Percentiles rank a stretch among this genome's conserved stretches.
These are phyloP conservation scores for Baccha elongata DNA, from an alignment of 2,888 invertebrate species.

Conservation along the genomic window DNA sequence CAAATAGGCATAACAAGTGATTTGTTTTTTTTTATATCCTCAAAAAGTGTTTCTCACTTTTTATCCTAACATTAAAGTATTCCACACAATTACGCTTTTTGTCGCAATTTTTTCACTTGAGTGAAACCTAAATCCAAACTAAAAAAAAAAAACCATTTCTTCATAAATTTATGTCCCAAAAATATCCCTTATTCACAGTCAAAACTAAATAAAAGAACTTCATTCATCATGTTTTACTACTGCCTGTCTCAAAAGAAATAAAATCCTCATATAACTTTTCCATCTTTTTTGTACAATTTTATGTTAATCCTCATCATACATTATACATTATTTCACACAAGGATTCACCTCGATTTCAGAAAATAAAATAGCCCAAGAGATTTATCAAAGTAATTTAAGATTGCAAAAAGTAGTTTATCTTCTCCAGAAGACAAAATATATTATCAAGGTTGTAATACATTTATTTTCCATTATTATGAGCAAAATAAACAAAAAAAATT, in stretches of 20 bases:
- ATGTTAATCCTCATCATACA: constrained; percentile 13
- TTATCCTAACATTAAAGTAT: too few relatives aligned
- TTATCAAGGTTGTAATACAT: constrained; percentile 1
- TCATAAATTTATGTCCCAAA: background rate
- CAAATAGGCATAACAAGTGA: too few relatives aligned
- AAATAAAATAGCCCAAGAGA: constrained; percentile 40
- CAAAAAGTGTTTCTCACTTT: too few relatives aligned
- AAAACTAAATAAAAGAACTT: background rate
- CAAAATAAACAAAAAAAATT: constrained; percentile 1
- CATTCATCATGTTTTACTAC: constrained; percentile 26
- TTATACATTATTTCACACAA: constrained; percentile 7
- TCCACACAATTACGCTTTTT: background rate
- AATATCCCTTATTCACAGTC: background rate
- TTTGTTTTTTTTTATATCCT: too few relatives aligned
- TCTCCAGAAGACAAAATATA: background rate
- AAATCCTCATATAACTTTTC: background rate
- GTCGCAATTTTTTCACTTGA: background rate
- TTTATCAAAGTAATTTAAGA: constrained; percentile 55
- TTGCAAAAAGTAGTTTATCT: constrained; percentile 41
- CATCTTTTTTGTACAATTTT: background rate
- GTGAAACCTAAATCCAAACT: background rate
- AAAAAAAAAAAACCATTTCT: background rate
- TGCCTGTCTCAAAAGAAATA: background rate
- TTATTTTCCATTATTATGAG: constrained; percentile 9
- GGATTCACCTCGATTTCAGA: constrained; percentile 31